Evolutionary conservation across 2,797 vertebrate genomes (phyloP).

Genomic region (Pachyuromys duprasi): DNA sequence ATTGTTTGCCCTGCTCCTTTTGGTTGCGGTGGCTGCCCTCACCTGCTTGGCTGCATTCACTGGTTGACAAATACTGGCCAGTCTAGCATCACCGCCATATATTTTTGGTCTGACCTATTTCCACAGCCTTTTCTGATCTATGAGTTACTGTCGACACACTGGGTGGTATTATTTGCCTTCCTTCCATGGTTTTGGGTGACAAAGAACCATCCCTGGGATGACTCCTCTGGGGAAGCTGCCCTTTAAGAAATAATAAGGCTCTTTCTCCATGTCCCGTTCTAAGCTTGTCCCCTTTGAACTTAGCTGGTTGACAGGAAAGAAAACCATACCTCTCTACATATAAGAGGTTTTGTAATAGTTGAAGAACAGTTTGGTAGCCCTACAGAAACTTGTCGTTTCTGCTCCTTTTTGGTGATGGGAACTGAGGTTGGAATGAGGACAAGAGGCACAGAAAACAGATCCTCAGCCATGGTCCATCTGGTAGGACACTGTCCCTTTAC

Average conservation of each 20-base stretch:
- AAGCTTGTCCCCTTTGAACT: not conserved
- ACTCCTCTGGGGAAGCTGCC: slow-evolving; percentile 25
- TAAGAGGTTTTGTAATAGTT: not conserved
- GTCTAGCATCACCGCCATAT: slow-evolving; percentile 66
- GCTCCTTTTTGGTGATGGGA: not conserved
- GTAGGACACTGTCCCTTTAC: not conserved
- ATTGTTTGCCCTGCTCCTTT: slow-evolving; percentile 73
- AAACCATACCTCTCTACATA: not conserved
- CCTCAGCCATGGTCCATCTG: not conserved
- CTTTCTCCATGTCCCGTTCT: slow-evolving; percentile 52
- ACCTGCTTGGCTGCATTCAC: not conserved
- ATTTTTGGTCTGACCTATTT: slow-evolving; percentile 80
- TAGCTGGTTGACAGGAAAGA: not conserved
- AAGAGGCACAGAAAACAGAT: not conserved
- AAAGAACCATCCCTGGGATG: slow-evolving; percentile 67
- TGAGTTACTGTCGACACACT: slow-evolving; percentile 73
- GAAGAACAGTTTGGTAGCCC: not conserved
- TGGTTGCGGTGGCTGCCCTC: slow-evolving; percentile 58
- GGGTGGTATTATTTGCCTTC: slow-evolving; percentile 79
- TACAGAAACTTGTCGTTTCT: not conserved
- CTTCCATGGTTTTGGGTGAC: slow-evolving; percentile 67
- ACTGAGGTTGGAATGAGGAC: not conserved
- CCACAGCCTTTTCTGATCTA: slow-evolving; percentile 72
- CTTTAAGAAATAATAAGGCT: slow-evolving; percentile 38
- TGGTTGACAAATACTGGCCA: slow-evolving; percentile 57